Evolutionary conservation across 2,113 vertebrate species (phyloP), one percentile per base, ranked within the genome.

Genomic region (Hyperopisus bebe): DNA sequence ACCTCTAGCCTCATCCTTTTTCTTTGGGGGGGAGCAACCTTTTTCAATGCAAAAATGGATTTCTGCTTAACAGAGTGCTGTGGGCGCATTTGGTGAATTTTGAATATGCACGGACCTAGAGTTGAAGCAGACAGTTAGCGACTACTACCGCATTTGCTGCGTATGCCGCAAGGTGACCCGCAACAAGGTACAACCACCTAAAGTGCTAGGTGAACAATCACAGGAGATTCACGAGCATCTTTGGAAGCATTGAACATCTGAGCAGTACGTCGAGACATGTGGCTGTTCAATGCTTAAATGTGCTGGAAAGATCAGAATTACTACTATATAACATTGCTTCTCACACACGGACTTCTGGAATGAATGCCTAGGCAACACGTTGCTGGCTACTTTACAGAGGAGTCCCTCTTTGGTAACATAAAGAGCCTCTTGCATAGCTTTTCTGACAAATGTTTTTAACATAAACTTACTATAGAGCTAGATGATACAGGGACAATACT

Each of bases 171-270:
- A 27, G 35, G 35, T 7, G 35, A 80, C 35, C 74, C 0, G 15
- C 6, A 90, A 93, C 90, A 90, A 90, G 92, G 44, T 90, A 93
- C 92, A 91, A 94, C 94, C 90, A 92, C 86, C 70, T 96, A 95
- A 96, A 96, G 95, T 95, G 95, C 96, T 92, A 89, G 92, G 93
- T 94, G 94, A 94, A 94, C 90, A 90, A 95, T 89, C 93, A 93
- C 92, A 84, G 46, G 10, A 55, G 31, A 90, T 50, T 88, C 87
- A 11, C 5, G 24, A 47, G 88, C 89, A 85, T 42, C 21, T n/a
- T 58, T 6, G 24, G 27, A 86, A 47, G 92, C 87, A 58, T 9
- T 89, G 91, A 82, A 21, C 17, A 17, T 88, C 55, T 89, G 48
- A 86, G 55, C 90, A 92, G 4, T 93, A 66, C n/a, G n/a, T 92